These are phyloP conservation scores for Sylvilagus bachmani DNA, from an alignment of 2,113 vertebrate species.

Conservation along the genomic window DNA sequence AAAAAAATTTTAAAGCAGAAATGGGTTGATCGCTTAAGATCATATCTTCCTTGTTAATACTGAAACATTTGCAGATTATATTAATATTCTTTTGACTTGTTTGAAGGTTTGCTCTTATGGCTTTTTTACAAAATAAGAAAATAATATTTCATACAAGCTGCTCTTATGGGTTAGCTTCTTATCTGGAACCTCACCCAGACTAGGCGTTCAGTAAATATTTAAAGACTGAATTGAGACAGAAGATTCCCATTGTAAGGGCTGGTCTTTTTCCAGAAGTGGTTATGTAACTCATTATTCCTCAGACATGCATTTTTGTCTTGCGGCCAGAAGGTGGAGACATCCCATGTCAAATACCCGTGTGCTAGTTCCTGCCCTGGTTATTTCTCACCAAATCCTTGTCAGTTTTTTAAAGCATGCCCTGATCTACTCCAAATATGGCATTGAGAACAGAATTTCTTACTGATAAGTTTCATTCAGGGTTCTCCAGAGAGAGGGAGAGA, in stretches of 20 bases:
- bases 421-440: neutral
- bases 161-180: neutral
- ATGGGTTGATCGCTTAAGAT: neutral
- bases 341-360: neutral
- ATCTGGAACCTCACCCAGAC: neutral
- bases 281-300: accelerated
- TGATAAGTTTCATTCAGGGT: neutral
- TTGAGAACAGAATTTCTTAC: neutral
- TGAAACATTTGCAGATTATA: neutral
- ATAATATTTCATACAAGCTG: neutral
- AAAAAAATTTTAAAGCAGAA: neutral
- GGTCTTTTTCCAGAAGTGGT: neutral
- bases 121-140: slow-evolving; percentile 50
- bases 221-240: neutral
- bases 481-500: neutral
- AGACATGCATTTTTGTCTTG: slow-evolving; percentile 10
- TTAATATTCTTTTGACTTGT: neutral
- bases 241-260: neutral
- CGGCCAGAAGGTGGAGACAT: slow-evolving; percentile 82
- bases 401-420: neutral
- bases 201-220: neutral
- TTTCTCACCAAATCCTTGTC: neutral
- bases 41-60: neutral
- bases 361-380: no score
- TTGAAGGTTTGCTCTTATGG: neutral